Evolutionary conservation across 2,113 vertebrate genomes (phyloP), one percentile per base, ranked within the genome.

Genomic region (Aleadryas rufinucha): DNA sequence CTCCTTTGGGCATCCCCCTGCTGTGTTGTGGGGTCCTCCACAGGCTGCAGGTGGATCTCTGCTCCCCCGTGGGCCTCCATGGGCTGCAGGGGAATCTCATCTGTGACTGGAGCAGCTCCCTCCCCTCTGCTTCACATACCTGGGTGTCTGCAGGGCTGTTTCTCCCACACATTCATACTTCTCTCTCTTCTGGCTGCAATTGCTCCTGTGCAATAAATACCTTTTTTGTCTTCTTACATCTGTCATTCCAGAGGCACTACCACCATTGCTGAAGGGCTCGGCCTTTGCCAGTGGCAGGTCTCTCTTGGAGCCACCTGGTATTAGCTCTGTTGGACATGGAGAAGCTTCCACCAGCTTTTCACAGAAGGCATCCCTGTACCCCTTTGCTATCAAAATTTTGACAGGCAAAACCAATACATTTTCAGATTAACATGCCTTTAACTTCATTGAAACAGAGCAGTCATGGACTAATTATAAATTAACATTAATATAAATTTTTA

Each of bases 231-330:
- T 23, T 37, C 37, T 26, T 30, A 26, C 44, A 59, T 30, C 33
- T 50, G 6, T 24, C 60, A 28, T 33, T 41, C 35, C 37, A 64
- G 50, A 28, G 42, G 3, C 27, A 24, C 26, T 33, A n/a, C 17
- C 21, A 6, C 13, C 4, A 3, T 21, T 7, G 2, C 21, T 49
- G 31, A 70, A 54, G 41, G 5, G 6, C 10, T 71, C 0, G 0
- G 13, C 10, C 18, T 49, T 50, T 33, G 24, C 35, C 66, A 72
- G 28, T 13, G 30, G 39, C 2, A 3, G 11, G 8, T 45, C 14
- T n/a, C 12, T 27, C 28, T 52, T 41, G 65, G 9, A 84, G 11
- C 20, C 52, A 30, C 11, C 28, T 19, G 37, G 50, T 24, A 22
- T 7, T 52, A 57, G 12, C 6, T n/a, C 14, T 26, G 14, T 30